phyloP scores from a whole-genome alignment of 2,113 vertebrate species.

The Leucoraja erinaceus region DNA sequence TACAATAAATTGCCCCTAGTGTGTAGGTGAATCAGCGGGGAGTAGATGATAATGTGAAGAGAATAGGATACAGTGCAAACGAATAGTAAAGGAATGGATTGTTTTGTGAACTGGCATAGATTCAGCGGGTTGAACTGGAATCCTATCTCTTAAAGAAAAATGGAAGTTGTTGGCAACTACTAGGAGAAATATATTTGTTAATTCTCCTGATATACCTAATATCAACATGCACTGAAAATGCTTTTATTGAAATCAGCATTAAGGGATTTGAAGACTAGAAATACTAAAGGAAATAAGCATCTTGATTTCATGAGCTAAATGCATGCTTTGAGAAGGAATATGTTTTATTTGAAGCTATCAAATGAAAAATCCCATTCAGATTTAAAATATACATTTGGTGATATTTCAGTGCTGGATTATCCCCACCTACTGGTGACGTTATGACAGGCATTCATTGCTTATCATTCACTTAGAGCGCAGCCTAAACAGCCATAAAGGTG shows the following conservation, averaged over 20 bases:
- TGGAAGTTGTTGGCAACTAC: not conserved
- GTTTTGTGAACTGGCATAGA: too few relatives aligned
- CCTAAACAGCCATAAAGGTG: not conserved
- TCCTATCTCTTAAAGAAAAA: too few relatives aligned
- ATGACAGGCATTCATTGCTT: not conserved
- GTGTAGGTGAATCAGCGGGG: too few relatives aligned
- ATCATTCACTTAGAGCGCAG: not conserved
- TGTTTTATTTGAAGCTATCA: not conserved
- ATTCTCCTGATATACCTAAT: not conserved
- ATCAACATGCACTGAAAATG: not conserved
- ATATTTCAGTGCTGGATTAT: not conserved
- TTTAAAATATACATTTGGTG: not conserved
- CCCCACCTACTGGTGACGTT: constrained; percentile 14
- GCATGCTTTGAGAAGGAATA: not conserved
- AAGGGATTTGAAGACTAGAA: not conserved
- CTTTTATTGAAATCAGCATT: not conserved
- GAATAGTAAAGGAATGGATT: too few relatives aligned
- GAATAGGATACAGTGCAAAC: too few relatives aligned
- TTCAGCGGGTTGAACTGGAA: too few relatives aligned
- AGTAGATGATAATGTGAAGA: too few relatives aligned
- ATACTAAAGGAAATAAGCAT: not conserved
- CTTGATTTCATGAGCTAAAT: not conserved
- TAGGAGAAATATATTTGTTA: not conserved
- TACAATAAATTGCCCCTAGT: too few relatives aligned
- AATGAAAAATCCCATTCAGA: not conserved